Evolutionary conservation across 2,797 vertebrate species (phyloP).

Genomic region (Limosa lapponica): DNA sequence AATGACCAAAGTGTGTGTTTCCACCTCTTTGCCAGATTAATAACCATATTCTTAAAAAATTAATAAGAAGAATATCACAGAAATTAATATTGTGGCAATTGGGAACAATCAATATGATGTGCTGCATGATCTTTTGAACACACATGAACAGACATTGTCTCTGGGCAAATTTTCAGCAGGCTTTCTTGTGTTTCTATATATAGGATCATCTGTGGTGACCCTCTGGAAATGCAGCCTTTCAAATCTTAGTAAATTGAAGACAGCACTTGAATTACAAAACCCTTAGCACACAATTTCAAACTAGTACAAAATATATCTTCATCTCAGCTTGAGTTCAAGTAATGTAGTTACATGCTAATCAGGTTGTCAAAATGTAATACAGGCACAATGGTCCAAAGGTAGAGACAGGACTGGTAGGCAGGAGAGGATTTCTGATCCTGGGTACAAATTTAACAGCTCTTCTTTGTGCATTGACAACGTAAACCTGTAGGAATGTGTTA

Average conservation of each 20-base stretch:
- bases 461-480: background rate
- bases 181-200: background rate
- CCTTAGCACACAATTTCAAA: background rate
- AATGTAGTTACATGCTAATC: background rate
- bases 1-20: background rate
- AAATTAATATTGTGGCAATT: background rate
- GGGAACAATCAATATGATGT: background rate
- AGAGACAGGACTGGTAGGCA: background rate
- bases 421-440: background rate
- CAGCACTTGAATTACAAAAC: slow-evolving; percentile 3
- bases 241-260: background rate
- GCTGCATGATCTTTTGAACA: background rate
- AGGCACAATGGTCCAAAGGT: background rate
- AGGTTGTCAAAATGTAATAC: slow-evolving; percentile 3
- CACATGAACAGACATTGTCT: background rate
- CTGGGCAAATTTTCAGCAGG: background rate
- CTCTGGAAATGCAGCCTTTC: background rate
- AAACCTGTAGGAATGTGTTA: background rate
- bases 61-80: rapidly evolving
- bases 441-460: background rate
- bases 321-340: background rate
- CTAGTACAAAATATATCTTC: background rate
- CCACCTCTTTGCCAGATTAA: background rate
- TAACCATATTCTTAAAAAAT: background rate
- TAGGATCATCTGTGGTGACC: background rate